phyloP scores from a whole-genome alignment of 1,140 invertebrate species.

The Meteorus sp. region DNA sequence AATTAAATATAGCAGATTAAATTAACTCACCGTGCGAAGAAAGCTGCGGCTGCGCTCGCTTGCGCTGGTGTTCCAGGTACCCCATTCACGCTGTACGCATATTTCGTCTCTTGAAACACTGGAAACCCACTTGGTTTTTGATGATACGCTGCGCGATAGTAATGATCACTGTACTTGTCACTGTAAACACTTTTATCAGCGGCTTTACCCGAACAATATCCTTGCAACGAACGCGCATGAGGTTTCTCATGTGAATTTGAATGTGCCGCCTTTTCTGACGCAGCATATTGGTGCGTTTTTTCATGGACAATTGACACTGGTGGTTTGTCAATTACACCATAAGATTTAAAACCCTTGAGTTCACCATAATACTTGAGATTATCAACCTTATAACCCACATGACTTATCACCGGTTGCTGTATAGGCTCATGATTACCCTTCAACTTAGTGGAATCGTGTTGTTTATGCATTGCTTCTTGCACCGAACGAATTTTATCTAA shows the following conservation, averaged over 20 bases:
- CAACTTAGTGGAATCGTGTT: conserved; percentile 15
- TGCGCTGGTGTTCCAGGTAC: conserved; percentile 54
- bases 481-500: conserved; percentile 49
- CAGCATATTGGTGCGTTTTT: conserved; percentile 41
- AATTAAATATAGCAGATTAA: conserved; percentile 1
- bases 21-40: conserved; percentile 55
- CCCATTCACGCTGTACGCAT: conserved; percentile 56
- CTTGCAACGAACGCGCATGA: conserved; percentile 38
- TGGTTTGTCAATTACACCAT: conserved; percentile 50
- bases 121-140: conserved; percentile 45
- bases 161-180: conserved; percentile 47
- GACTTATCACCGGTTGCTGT: conserved; percentile 22
- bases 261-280: conserved; percentile 31
- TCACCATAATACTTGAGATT: conserved; percentile 55
- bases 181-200: conserved; percentile 43
- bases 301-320: conserved; percentile 37
- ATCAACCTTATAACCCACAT: conserved; percentile 48
- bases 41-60: conserved; percentile 55
- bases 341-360: conserved; percentile 52
- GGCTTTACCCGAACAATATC: conserved; percentile 34
- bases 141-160: conserved; percentile 42
- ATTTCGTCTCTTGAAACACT: conserved; percentile 55
- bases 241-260: conserved; percentile 41
- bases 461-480: conserved; percentile 40
- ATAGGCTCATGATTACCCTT: conserved; percentile 16